Evolutionary conservation across 2,113 vertebrate genomes (phyloP), one percentile per base, ranked within the genome.

Genomic region (Panthera uncia): DNA sequence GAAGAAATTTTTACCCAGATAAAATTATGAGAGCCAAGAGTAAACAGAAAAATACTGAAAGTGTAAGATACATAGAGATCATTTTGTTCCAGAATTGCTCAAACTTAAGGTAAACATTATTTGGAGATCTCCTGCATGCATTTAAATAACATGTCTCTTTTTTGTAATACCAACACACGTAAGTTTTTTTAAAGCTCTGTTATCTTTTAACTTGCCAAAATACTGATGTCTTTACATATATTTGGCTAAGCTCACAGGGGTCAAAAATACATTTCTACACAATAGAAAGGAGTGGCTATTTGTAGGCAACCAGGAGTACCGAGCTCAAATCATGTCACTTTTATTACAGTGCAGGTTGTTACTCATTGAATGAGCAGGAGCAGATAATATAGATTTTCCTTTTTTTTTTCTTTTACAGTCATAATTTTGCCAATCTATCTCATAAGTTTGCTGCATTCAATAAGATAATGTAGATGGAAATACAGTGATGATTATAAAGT

Each of bases 21-120:
- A 95, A 84, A 94, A 94, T 96, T 66, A 65, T 50, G 36, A 94
- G 36, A 14, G 41, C 19, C 55, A 94, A 84, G 69, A 85, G 80
- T 19, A 91, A 96, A 92, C 45, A 85, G 25, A 94, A 92, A 91
- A 94, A 91, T 69, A 71, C n/a, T 85, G 25, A 78, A 89, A 61
- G 36, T 45, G 36, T 23, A 85, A 84, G 63, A 84, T 3, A 91
- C 63, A 80, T 9, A 94, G 50, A 95, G 91, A 78, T 91, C 41
- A 76, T 71, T 63, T 82, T 71, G 38, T 41, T 52, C 87, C 81
- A 61, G 81, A 95, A 94, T 45, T 94, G 18, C 41, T 94, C 68
- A 84, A 68, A 92, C 48, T 84, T 65, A 80, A 91, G 63, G 27
- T 25, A 84, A 93, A 89, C 79, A 45, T 73, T 73, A 57, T 94